Evolutionary conservation across 2,888 invertebrate genomes (phyloP).

Genomic region (Drosophila picticornis): DNA sequence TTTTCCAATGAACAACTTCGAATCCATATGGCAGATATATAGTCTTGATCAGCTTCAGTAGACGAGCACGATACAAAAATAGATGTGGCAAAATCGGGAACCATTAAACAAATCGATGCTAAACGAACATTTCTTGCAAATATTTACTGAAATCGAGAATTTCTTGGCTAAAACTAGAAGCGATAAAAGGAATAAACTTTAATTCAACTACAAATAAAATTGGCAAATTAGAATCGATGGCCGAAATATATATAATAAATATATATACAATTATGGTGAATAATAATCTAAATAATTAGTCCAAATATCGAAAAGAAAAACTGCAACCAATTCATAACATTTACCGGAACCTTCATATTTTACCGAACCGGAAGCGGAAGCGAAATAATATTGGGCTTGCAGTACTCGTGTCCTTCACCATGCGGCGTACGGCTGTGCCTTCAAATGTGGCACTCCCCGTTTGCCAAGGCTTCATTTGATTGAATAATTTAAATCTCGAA

Average conservation of each 20-base stretch:
- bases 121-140: neutral
- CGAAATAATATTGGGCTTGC: neutral
- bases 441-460: neutral
- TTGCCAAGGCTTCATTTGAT: neutral
- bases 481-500: neutral
- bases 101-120: neutral
- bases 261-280: no score
- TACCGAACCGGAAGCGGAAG: no score
- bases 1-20: neutral
- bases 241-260: no score
- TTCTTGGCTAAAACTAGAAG: no score
- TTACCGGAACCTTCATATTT: neutral
- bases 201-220: neutral
- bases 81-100: neutral
- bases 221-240: neutral
- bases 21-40: neutral
- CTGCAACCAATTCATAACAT: neutral
- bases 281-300: no score
- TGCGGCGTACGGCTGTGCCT: neutral
- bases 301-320: neutral
- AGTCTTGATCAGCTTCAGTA: neutral
- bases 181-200: neutral
- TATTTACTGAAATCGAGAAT: neutral
- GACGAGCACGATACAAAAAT: no score
- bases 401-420: neutral